Evolutionary conservation across 1,140 invertebrate genomes (phyloP).

Genomic region (Musca domestica): DNA sequence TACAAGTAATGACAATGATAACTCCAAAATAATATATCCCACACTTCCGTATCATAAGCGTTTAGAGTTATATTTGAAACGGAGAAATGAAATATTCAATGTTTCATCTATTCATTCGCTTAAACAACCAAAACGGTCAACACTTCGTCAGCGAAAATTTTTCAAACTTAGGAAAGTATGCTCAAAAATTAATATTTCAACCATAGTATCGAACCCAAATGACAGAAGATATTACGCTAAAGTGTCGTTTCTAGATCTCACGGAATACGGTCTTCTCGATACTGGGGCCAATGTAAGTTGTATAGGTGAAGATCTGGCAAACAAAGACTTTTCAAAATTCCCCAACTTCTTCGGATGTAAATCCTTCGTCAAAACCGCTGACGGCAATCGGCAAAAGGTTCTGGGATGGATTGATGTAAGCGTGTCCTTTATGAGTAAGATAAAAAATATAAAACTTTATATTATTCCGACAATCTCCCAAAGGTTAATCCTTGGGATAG

Average conservation of each 20-base stretch:
- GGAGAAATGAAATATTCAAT: not conserved
- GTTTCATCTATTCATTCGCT: not conserved
- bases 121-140: not conserved
- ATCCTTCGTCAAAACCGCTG: constrained; percentile 16
- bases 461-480: constrained; percentile 16
- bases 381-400: constrained; percentile 15
- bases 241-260: constrained; percentile 11
- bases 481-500: constrained; percentile 20
- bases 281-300: constrained; percentile 22
- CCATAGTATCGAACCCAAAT: constrained; percentile 6
- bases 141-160: not conserved
- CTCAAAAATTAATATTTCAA: not conserved
- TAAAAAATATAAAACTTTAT: constrained; percentile 9
- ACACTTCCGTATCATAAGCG: not conserved
- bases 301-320: constrained; percentile 22
- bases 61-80: not conserved
- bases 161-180: constrained; percentile 12
- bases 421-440: not conserved
- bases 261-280: constrained; percentile 4
- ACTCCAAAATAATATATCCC: not conserved
- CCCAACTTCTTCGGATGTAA: not conserved
- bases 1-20: not conserved
- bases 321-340: constrained; percentile 4
- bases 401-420: not conserved
- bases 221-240: constrained; percentile 16